Percentiles rank a stretch among this genome's conserved stretches.
phyloP scores from a whole-genome alignment of 1,140 invertebrate species.

The Trichomalopsis sarcophagae region DNA sequence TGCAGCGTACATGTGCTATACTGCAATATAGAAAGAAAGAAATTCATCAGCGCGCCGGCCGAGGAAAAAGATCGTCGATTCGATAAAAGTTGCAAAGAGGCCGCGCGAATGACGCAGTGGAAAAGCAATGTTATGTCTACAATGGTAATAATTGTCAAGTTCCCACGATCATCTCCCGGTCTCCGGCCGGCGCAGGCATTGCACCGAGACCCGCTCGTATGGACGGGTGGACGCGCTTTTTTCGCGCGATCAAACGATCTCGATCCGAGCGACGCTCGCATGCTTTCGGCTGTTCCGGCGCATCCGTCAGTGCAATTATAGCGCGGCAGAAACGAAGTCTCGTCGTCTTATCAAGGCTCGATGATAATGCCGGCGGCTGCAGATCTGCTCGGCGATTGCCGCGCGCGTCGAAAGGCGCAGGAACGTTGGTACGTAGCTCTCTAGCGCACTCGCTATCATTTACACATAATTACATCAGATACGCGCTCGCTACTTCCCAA shows the following conservation, averaged over 20 bases:
- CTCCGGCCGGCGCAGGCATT: no score
- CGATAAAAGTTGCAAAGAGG: constrained; percentile 57
- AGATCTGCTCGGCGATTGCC: not conserved
- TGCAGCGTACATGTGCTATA: no score
- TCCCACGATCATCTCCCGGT: constrained; percentile 61
- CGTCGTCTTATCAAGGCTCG: no score
- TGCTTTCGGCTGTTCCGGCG: not conserved
- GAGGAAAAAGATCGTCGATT: constrained; percentile 46
- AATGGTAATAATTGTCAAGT: constrained; percentile 68
- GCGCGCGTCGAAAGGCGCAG: not conserved
- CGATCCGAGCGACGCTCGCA: not conserved
- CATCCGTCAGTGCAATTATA: not conserved
- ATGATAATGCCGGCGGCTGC: no score
- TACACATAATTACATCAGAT: constrained; percentile 1
- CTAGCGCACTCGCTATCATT: constrained; percentile 7
- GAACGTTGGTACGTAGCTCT: not conserved
- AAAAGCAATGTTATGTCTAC: constrained; percentile 67
- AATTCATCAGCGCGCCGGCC: constrained; percentile 6
- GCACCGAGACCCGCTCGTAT: not conserved
- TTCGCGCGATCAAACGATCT: no score
- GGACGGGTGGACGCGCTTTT: no score
- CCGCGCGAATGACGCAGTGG: constrained; percentile 62
- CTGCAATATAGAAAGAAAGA: not conserved
- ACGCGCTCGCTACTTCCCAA: not conserved
- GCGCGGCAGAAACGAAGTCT: no score